Evolutionary conservation across 2,113 vertebrate species (phyloP), one percentile per base, ranked within the genome.

Genomic region (Capreolus pygargus): DNA sequence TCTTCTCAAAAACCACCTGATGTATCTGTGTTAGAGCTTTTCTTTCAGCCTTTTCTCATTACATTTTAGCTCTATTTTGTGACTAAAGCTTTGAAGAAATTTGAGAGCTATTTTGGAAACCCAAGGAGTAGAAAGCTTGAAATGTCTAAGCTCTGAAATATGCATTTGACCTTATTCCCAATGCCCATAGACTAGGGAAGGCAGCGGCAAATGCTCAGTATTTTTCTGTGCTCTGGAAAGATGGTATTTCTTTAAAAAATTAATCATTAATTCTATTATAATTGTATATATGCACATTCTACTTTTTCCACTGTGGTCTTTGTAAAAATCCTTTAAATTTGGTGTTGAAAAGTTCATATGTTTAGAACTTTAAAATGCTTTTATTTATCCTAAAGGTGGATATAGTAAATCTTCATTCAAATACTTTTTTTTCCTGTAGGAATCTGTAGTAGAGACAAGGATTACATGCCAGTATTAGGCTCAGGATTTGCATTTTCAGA

Each of bases 31-130:
- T 98, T 99, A 99, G 98, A 98, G 98, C 99, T 98, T 99, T 99
- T 99, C 99, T 99, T 99, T 99, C 99, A 99, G 95, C 98, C 98
- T 99, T 98, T 98, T 98, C 98, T 99, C 99, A 97, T 98, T 98
- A 98, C 50, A 45, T 52, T 96, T 96, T 96, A 97, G 94, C 91
- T 98, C 97, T 96, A 79, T 81, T 94, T 98, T 98, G 98, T 98
- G 96, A 98, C 94, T 97, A 98, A 98, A 98, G 47, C 98, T 98
- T 98, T 98, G 97, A 98, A 98, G 98, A 99, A 98, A 99, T 91
- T 94, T 98, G 98, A 99, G 98, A 98, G 90, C 88, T 94, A 52
- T 85, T 97, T 95, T 97, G 89, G 88, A 97, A 98, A 97, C 81
- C 60, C 33, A 96, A 95, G 94, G 54, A 95, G 43, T 88, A 96